Evolutionary conservation across 2,113 vertebrate species (phyloP), one percentile per base, ranked within the genome.

Genomic region (Numida meleagris): DNA sequence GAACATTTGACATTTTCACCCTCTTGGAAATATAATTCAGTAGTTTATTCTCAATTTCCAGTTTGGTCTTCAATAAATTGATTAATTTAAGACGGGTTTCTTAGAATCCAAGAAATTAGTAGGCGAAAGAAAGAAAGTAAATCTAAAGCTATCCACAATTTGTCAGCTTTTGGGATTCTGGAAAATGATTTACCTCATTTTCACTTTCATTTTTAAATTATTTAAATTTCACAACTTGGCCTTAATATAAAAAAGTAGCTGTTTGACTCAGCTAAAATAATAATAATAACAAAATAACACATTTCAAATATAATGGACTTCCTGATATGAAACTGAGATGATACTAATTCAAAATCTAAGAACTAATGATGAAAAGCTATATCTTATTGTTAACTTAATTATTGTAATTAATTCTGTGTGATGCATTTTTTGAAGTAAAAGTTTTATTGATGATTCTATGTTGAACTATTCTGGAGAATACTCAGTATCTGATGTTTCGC

Each of bases 1-100:
- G 31, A 94, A 55, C 36, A 72, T 57, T 83, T 83, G 82, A 38
- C 46, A 23, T 86, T 88, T 81, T 81, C 34, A 63, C 15, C 50
- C 5, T 40, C 31, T 48, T 68, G 51, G 65, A 86, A 84, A 83
- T 63, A 68, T 2, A 48, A 77, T 17, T 8, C 2, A 17, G 38
- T 68, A 19, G 21, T 74, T 71, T 34, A 80, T 59, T 29, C 19
- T 76, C 43, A 31, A 5, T 77, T 87, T 70, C 33, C 24, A 53
- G 34, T 43, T 8, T 74, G 8, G n/a, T 31, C 9, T 23, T 85
- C 48, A 77, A 51, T n/a, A 70, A 80, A 66, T 31, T 8, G 13
- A 63, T 55, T 36, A 61, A 36, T 3, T 33, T 51, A 70, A 34
- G 25, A 36, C 5, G 82, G 13, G 14, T 75, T 68, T 23, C 9